Evolutionary conservation across 2,797 vertebrate genomes (phyloP).

Genomic region (Enteromius anoplus): DNA sequence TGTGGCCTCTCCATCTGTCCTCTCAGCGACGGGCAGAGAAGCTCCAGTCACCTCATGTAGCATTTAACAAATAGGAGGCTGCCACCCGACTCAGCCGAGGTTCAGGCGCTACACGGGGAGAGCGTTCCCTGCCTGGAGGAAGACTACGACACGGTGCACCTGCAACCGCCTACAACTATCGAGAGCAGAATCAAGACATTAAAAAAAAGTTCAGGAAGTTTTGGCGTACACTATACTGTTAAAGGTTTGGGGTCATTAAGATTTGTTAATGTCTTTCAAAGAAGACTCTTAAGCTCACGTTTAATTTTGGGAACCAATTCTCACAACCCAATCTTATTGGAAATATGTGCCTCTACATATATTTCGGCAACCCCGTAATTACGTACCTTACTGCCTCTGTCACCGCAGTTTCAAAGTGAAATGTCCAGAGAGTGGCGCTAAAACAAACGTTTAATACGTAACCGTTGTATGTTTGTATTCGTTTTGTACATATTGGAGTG

Average conservation of each 20-base stretch:
- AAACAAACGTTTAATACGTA: too few relatives aligned
- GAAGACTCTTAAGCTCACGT: neutral
- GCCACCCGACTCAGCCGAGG: constrained; percentile 56
- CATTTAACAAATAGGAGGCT: constrained; percentile 71
- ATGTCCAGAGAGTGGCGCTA: too few relatives aligned
- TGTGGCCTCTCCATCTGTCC: constrained; percentile 82
- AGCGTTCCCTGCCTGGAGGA: constrained; percentile 71
- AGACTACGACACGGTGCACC: neutral
- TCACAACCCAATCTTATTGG: neutral
- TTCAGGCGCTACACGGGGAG: constrained; percentile 69
- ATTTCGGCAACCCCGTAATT: too few relatives aligned
- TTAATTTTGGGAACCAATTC: neutral
- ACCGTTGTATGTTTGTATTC: too few relatives aligned
- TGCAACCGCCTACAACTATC: neutral
- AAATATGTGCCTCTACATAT: too few relatives aligned
- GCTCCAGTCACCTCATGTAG: constrained; percentile 80
- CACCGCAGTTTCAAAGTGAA: too few relatives aligned
- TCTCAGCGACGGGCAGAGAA: constrained; percentile 72
- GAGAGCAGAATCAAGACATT: neutral
- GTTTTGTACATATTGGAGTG: too few relatives aligned
- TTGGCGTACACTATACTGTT: neutral
- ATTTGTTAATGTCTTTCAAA: neutral
- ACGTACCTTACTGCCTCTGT: too few relatives aligned
- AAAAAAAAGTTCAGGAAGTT: neutral
- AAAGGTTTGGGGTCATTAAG: neutral